Percentiles rank a stretch among this genome's conserved stretches.
Evolutionary conservation across 2,113 vertebrate species (phyloP).

Genomic region (Tragelaphus strepsiceros): DNA sequence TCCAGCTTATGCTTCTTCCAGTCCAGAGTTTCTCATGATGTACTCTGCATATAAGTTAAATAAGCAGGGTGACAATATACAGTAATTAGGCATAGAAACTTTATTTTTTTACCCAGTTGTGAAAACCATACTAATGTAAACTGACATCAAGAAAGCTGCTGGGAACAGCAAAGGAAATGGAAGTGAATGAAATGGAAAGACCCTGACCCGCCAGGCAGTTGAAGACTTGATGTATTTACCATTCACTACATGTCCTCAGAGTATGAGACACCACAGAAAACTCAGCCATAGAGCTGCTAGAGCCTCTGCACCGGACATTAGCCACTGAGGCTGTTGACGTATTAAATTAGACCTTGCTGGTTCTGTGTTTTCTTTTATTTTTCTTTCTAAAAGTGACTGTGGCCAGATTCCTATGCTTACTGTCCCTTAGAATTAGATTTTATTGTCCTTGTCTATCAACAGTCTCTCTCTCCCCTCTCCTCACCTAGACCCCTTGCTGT

Average conservation of each 20-base stretch:
- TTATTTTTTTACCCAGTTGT: background rate
- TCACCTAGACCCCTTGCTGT: background rate
- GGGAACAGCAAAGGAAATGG: background rate
- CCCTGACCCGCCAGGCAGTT: background rate
- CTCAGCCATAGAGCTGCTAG: background rate
- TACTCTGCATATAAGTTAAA: too few species aligned
- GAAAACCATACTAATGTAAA: background rate
- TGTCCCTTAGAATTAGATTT: background rate
- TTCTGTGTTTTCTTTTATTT: background rate
- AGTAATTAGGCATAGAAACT: background rate
- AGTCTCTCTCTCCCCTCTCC: background rate
- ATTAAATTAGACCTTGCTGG: background rate
- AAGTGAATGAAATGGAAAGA: background rate
- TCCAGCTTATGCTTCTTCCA: too few species aligned
- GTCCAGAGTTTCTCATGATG: too few species aligned
- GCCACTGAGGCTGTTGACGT: background rate
- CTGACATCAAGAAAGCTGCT: background rate
- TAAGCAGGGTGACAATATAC: too few species aligned
- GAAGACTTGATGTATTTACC: background rate
- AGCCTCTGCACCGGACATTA: too few species aligned
- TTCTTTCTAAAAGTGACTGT: background rate
- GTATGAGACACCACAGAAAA: background rate
- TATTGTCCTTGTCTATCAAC: background rate
- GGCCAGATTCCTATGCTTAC: background rate
- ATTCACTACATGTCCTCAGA: background rate